A percentile compares a stretch with the other conserved stretches of the same genome.
These are phyloP conservation scores for Fistularia commersonii DNA, from an alignment of 2,797 vertebrate species.

Conservation along the genomic window DNA sequence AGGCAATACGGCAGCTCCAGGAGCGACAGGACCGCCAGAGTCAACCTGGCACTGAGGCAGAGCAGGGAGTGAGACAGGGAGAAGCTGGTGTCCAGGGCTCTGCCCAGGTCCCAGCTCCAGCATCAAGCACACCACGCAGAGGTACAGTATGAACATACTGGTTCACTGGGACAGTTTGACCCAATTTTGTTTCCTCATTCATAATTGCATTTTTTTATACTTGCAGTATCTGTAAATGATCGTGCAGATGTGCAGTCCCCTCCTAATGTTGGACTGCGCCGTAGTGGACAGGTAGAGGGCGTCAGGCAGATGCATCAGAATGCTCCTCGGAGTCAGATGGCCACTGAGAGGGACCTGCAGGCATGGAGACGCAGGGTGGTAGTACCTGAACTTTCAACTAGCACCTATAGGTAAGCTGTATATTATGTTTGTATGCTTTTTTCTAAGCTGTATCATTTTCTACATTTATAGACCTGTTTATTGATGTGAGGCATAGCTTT, in stretches of 20 bases:
- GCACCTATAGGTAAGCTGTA: slow-evolving; percentile 78
- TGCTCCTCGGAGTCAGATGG: slow-evolving; percentile 93
- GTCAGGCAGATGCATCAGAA: slow-evolving; percentile 97
- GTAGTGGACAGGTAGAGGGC: slow-evolving; percentile 94
- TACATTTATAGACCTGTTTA: too few relatives aligned
- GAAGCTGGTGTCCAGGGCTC: slow-evolving; percentile 54
- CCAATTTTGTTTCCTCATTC: neutral
- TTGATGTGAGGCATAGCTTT: too few relatives aligned
- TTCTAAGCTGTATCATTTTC: neutral
- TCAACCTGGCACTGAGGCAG: slow-evolving; percentile 48
- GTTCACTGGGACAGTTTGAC: neutral
- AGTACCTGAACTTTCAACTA: slow-evolving; percentile 85
- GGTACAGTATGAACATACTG: slow-evolving; percentile 74
- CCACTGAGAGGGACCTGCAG: slow-evolving; percentile 91
- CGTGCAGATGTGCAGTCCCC: slow-evolving; percentile 88
- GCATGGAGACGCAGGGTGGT: slow-evolving; percentile 93
- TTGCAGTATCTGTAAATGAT: slow-evolving; percentile 82
- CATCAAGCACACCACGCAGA: slow-evolving; percentile 84
- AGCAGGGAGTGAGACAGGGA: slow-evolving; percentile 28
- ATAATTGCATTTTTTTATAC: neutral
- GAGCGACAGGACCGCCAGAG: slow-evolving; percentile 80
- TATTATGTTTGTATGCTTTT: too few relatives aligned
- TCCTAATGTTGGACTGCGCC: slow-evolving; percentile 90
- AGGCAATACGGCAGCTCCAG: slow-evolving; percentile 87
- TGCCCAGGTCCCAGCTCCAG: slow-evolving; percentile 37